phyloP scores from a whole-genome alignment of 2,888 invertebrate genomes.

The Tenthredo scrophulariae region DNA sequence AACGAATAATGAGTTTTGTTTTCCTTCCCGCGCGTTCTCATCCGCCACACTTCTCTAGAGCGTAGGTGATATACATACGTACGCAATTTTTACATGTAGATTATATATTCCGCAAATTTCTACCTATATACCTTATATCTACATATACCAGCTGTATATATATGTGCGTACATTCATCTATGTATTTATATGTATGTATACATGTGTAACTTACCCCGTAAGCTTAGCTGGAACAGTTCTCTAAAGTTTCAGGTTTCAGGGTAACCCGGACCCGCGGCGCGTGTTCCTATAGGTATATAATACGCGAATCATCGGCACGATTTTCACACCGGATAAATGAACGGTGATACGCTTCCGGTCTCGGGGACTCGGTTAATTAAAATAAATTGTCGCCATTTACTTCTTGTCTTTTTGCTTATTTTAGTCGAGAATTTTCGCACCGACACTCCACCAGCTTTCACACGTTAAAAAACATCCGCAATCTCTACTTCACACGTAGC shows the following conservation, averaged over 20 bases:
- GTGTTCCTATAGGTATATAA: not conserved
- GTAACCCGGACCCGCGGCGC: not conserved
- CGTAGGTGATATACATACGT: not conserved
- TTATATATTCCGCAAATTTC: not conserved
- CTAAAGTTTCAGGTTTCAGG: slow-evolving; percentile 18
- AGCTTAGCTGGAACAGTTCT: not conserved
- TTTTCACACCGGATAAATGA: slow-evolving; percentile 22
- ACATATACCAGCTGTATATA: not conserved
- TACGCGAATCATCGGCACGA: not conserved
- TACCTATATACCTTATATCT: too few species aligned
- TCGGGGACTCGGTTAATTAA: not conserved
- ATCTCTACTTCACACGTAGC: not conserved
- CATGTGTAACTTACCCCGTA: not conserved
- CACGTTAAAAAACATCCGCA: not conserved
- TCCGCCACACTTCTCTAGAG: not conserved
- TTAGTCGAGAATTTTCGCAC: not conserved
- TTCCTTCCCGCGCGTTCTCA: slow-evolving; percentile 24
- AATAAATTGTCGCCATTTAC: slow-evolving; percentile 1
- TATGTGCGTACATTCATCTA: not conserved
- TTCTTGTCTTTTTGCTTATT: not conserved
- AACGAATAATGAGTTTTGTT: slow-evolving; percentile 54
- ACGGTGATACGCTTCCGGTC: slow-evolving; percentile 27
- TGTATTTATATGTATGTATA: not conserved
- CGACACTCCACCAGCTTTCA: not conserved
- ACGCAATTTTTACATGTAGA: not conserved